Evolutionary conservation across 37 sponge, comb jelly and placozoan genomes (phyloP), one percentile per base, ranked within the genome.

Genomic region (Mnemiopsis leidyi): DNA sequence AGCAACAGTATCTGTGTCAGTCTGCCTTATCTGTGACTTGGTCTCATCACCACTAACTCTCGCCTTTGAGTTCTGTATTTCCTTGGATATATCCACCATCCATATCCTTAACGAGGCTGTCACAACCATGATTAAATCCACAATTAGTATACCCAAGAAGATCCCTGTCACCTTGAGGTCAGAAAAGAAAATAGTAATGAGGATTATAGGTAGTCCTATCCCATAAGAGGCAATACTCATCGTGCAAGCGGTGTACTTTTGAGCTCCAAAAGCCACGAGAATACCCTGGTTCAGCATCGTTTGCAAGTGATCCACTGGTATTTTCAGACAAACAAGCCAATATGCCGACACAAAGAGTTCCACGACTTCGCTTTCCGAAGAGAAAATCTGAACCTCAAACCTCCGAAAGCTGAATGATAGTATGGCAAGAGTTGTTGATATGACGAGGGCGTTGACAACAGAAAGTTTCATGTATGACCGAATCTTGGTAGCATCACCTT

Each of bases 301-400:
- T 79, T 79, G 82, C 16, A 29, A 3, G 37, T 79, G 82, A 79
- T 79, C 82, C 18, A 79, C 5, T 3, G 82, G 82, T 2, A 79
- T 31, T 7, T 21, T 3, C 35, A 79, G 82, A 29, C 37, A 79
- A 36, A 79, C 82, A 1, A 79, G 7, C 82, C 82, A 79, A 38
- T 21, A 31, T 1, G 7, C 26, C 38, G 7, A 13, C 23, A 23
- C 23, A 34, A 36, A 79, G 38, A 79, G 7, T 5, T 29, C 5
- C 21, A 79, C 7, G 0, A 79, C 82, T 21, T 79, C 82, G 21
- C 20, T 5, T 21, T 79, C 82, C 3, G 3, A 5, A 7, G 82
- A 23, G 82, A 79, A 79, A 1, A 79, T 7, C 3, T 38, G 82
- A 13, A 79, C 36, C 36, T 36, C 20, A 7, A 18, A 38, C 23